These are phyloP conservation scores for Pterois miles DNA, from an alignment of 2,797 vertebrate species.

Conservation along the genomic window DNA sequence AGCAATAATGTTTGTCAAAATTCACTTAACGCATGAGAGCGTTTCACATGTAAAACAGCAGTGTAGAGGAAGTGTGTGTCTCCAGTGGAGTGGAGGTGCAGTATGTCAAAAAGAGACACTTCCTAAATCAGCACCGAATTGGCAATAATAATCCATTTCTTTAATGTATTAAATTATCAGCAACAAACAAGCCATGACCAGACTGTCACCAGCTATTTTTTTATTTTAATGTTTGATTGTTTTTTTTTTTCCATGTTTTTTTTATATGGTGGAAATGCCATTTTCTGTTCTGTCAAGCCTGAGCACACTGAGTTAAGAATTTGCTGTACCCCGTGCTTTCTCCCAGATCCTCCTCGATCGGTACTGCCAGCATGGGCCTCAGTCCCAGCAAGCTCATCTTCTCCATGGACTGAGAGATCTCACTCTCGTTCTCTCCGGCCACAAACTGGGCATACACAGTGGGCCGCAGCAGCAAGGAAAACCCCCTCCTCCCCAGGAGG, in stretches of 20 bases:
- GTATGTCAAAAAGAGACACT: neutral
- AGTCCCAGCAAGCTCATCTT: constrained; percentile 85
- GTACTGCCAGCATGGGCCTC: constrained; percentile 90
- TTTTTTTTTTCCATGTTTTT: neutral
- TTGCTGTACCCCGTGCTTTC: constrained; percentile 79
- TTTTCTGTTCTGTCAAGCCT: neutral
- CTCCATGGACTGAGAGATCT: constrained; percentile 84
- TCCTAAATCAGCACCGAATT: neutral
- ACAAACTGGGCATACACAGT: constrained; percentile 92
- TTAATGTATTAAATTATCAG: neutral
- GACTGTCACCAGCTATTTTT: too few relatives aligned
- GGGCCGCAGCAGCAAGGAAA: constrained; percentile 80
- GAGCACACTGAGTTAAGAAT: too few relatives aligned
- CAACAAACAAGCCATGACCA: neutral
- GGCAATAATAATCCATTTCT: neutral
- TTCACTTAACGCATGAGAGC: neutral
- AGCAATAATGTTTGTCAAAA: neutral
- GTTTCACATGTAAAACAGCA: neutral
- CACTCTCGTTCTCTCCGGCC: constrained; percentile 85
- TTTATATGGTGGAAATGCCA: neutral
- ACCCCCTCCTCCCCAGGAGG: constrained; percentile 82
- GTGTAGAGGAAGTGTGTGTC: neutral
- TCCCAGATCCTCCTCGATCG: constrained; percentile 87
- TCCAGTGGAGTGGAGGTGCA: neutral
- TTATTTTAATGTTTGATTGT: accelerated